Evolutionary conservation across 2,888 invertebrate genomes (phyloP).

Genomic region (Acronicta leporina): DNA sequence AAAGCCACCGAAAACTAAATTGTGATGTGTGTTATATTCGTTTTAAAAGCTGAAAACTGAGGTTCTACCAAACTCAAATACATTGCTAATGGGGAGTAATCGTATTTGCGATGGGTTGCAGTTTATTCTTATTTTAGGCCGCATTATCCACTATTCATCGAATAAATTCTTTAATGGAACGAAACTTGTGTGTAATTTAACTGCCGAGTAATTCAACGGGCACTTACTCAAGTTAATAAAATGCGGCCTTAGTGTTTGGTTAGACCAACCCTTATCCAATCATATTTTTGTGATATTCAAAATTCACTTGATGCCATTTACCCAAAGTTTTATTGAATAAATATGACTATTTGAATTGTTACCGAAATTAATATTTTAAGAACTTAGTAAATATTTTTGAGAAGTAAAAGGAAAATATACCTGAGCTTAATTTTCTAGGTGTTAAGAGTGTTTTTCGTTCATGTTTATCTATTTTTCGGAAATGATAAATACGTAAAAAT

Average conservation of each 20-base stretch:
- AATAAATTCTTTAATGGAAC: no score
- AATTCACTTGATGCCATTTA: conserved; percentile 62
- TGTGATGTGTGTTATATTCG: not conserved
- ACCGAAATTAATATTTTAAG: conserved; percentile 39
- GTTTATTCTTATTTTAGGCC: not conserved
- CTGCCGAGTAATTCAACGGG: no score
- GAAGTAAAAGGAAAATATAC: conserved; percentile 4
- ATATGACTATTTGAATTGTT: conserved; percentile 46
- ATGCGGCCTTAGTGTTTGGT: not conserved
- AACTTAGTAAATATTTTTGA: not conserved
- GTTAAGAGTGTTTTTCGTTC: conserved; percentile 1
- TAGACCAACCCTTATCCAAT: conserved; percentile 7
- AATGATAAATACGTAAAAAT: conserved; percentile 6
- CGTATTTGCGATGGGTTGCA: no score
- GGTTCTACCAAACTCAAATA: not conserved
- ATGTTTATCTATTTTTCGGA: not conserved
- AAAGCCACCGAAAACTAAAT: conserved; percentile 7
- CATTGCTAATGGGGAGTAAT: no score
- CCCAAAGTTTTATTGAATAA: conserved; percentile 57
- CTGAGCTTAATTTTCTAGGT: conserved; percentile 14
- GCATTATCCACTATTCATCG: no score
- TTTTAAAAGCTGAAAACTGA: not conserved
- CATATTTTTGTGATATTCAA: conserved; percentile 55
- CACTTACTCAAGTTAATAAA: no score
- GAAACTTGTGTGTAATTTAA: no score